Evolutionary conservation across 1,140 invertebrate genomes (phyloP).

Genomic region (Rhagoletis pomonella): DNA sequence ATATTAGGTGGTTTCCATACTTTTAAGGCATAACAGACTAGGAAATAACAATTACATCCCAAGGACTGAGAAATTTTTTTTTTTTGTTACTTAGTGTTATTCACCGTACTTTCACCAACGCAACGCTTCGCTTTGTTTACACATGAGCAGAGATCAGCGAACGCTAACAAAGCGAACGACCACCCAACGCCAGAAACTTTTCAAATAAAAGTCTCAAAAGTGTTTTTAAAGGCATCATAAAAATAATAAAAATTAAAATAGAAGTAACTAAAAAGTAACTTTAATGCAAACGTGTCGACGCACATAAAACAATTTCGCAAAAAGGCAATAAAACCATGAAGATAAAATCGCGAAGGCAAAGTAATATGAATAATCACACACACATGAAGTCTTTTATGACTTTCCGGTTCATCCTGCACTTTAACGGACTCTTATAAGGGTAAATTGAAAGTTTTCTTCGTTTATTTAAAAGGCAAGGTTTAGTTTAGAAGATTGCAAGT

Average conservation of each 20-base stretch:
- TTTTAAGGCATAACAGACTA: too few species aligned
- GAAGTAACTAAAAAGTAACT: constrained; percentile 13
- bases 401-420: not conserved
- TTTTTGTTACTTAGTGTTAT: too few species aligned
- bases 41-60: too few species aligned
- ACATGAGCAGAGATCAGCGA: constrained; percentile 28
- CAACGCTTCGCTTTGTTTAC: not conserved
- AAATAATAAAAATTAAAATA: constrained; percentile 31
- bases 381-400: constrained; percentile 30
- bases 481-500: not conserved
- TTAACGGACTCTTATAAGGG: not conserved
- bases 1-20: too few species aligned
- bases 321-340: not conserved
- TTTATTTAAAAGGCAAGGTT: not conserved
- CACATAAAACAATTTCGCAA: not conserved
- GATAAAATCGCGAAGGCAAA: constrained; percentile 31
- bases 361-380: constrained; percentile 10
- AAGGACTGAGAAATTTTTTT: too few species aligned
- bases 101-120: not conserved
- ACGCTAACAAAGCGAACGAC: not conserved
- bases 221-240: constrained; percentile 22
- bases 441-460: not conserved
- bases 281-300: not conserved
- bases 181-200: constrained; percentile 15
- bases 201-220: constrained; percentile 23